Conservation (phyloP, 2,888 invertebrate genomes). For the Anodontia alba region DNA sequence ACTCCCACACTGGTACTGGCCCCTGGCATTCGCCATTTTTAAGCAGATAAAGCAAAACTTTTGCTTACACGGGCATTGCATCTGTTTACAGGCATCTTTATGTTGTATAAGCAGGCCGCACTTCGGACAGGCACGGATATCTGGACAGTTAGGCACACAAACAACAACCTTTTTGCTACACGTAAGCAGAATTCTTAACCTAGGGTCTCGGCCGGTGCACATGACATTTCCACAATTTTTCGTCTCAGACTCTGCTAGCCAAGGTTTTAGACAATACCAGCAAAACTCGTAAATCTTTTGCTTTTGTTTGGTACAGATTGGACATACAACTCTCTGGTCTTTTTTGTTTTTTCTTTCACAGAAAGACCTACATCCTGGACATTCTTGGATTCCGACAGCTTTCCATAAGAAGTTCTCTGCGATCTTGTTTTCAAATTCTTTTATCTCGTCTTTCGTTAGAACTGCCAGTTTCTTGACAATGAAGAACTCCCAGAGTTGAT, state of each 20-base stretch:
- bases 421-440: constrained; percentile 63
- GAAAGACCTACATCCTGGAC: constrained; percentile 55
- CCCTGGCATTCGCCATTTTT: constrained; percentile 26
- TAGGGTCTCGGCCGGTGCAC: constrained; percentile 60
- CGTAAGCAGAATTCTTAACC: constrained; percentile 50
- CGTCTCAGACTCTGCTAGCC: constrained; percentile 31
- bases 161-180: constrained; percentile 54
- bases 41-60: constrained; percentile 69
- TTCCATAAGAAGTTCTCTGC: constrained; percentile 59
- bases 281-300: constrained; percentile 61
- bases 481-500: constrained; percentile 58
- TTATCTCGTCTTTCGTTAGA: constrained; percentile 53
- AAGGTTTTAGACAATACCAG: constrained; percentile 59
- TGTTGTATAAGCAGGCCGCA: constrained; percentile 66
- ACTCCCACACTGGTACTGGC: constrained; percentile 53
- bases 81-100: constrained; percentile 62
- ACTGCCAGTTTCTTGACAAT: constrained; percentile 59
- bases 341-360: constrained; percentile 47
- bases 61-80: constrained; percentile 64
- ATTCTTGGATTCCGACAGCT: constrained; percentile 59
- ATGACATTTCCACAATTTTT: constrained; percentile 55
- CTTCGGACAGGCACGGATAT: constrained; percentile 63
- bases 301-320: constrained; percentile 49
- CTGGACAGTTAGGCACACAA: constrained; percentile 58
- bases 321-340: constrained; percentile 57